Evolutionary conservation across 2,797 vertebrate species (phyloP).

Genomic region (Lepus townsendii): DNA sequence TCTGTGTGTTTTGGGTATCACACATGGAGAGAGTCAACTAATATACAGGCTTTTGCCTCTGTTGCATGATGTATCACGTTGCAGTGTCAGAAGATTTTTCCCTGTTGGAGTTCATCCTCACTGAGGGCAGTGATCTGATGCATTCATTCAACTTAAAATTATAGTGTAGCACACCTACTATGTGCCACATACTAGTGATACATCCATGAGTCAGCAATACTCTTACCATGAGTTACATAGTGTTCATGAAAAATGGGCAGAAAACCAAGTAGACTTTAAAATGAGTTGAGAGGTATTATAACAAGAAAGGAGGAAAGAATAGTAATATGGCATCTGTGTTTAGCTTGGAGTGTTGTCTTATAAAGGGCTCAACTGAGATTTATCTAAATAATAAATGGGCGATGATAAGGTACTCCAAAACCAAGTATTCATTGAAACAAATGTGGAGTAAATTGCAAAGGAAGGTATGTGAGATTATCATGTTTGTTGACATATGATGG

Average conservation of each 20-base stretch:
- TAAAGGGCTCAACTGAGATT: not conserved
- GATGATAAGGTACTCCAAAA: no score
- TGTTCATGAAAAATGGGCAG: not conserved
- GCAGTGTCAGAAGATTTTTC: not conserved
- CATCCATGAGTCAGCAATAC: not conserved
- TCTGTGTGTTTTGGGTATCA: not conserved
- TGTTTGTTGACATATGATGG: not conserved
- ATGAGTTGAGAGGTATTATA: not conserved
- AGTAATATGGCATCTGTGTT: not conserved
- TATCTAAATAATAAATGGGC: not conserved
- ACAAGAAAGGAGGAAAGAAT: no score
- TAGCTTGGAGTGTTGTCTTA: rapidly evolving
- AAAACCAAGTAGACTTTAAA: not conserved
- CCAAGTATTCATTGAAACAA: not conserved
- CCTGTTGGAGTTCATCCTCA: not conserved
- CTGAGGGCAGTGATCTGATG: not conserved
- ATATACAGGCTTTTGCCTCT: rapidly evolving
- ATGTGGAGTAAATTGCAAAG: no score
- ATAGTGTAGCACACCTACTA: rapidly evolving
- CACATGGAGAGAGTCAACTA: not conserved
- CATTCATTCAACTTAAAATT: not conserved
- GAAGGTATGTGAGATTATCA: no score
- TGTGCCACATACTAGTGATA: no score
- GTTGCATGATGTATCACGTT: not conserved
- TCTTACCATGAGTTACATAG: not conserved